Conservation (phyloP, 2,113 vertebrate species). For the Theristicus caerulescens region DNA sequence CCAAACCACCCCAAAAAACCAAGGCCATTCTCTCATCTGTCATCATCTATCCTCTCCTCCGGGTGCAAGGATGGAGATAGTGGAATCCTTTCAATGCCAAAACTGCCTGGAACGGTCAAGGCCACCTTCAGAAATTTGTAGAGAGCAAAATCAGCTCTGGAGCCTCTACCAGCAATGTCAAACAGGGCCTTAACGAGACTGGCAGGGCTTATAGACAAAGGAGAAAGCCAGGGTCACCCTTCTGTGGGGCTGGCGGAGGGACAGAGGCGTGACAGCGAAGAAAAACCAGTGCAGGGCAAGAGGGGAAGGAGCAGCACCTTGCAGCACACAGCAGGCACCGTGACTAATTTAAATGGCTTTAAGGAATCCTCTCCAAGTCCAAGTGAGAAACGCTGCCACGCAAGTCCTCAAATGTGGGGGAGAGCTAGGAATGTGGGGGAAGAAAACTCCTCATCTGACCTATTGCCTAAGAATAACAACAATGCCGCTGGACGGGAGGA, state of each 20-base stretch:
- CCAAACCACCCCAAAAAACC: fast-evolving
- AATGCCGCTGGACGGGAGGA: neutral
- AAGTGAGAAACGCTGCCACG: neutral
- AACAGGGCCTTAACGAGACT: neutral
- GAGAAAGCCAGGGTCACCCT: neutral
- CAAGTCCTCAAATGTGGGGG: neutral
- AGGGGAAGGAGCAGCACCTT: neutral
- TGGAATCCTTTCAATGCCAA: neutral
- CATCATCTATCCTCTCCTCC: neutral
- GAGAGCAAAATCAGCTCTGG: neutral
- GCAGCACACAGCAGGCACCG: neutral
- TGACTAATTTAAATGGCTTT: neutral
- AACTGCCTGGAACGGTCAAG: neutral
- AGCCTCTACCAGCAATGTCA: neutral
- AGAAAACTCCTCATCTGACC: neutral
- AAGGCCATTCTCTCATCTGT: neutral
- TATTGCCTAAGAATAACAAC: neutral
- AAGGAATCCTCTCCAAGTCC: neutral
- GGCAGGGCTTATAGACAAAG: fast-evolving
- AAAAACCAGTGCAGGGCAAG: neutral
- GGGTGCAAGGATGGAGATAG: neutral
- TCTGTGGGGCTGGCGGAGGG: neutral
- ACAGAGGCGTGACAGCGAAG: neutral
- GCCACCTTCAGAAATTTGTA: neutral
- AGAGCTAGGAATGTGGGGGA: neutral